Percentiles rank a stretch among this genome's conserved stretches.
phyloP scores from a whole-genome alignment of 2,888 invertebrate species.

The Meiosimyza decipiens region DNA sequence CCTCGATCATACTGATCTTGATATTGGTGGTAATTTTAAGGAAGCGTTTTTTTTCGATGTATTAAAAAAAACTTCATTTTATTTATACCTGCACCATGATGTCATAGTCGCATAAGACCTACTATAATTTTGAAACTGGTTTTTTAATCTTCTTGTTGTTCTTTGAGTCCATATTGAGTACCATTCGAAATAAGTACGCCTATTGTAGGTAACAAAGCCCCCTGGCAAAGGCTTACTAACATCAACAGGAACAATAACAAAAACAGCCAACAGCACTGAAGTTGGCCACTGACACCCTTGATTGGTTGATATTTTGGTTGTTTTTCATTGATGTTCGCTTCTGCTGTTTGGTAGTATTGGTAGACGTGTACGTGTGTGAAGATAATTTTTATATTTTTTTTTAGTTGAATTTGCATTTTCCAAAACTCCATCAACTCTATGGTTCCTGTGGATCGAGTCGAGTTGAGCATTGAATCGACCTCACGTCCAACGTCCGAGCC shows the following conservation, averaged over 20 bases:
- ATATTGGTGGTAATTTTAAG: too few species aligned
- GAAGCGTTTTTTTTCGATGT: too few species aligned
- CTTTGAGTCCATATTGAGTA: neutral
- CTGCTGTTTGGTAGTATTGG: neutral
- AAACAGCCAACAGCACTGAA: slow-evolving; percentile 1
- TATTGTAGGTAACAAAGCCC: neutral
- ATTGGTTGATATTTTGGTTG: slow-evolving; percentile 24
- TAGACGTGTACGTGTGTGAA: too few species aligned
- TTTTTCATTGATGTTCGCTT: neutral
- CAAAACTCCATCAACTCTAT: slow-evolving; percentile 19
- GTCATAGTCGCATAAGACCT: too few species aligned
- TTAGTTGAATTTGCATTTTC: slow-evolving; percentile 30
- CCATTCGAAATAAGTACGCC: slow-evolving; percentile 7
- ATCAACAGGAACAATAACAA: neutral
- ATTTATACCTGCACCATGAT: too few species aligned
- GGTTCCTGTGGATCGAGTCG: neutral
- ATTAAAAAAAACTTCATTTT: too few species aligned
- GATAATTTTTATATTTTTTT: neutral
- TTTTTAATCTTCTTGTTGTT: neutral
- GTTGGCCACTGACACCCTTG: slow-evolving; percentile 18
- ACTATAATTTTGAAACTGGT: too few species aligned
- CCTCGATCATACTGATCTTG: too few species aligned
- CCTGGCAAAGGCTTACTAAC: neutral
- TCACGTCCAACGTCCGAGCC: slow-evolving; percentile 19
- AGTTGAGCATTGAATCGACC: slow-evolving; percentile 1